These are phyloP conservation scores for Nerophis lumbriciformis DNA, from an alignment of 2,113 vertebrate genomes.

Conservation along the genomic window DNA sequence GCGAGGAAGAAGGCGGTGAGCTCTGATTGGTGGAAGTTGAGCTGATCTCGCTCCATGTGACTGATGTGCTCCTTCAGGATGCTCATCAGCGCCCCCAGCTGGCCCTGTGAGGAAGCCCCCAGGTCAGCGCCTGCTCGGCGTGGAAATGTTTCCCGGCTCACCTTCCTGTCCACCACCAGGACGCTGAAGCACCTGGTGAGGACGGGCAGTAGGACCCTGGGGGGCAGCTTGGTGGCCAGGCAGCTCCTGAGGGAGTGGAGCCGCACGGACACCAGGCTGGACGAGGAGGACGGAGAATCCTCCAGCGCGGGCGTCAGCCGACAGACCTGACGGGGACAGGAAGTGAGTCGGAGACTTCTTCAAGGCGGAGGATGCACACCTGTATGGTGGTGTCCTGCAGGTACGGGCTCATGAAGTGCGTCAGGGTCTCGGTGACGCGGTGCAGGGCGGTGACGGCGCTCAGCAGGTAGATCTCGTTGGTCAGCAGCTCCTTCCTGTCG, in stretches of 20 bases:
- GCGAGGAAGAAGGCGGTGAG: constrained; percentile 86
- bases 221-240: constrained; percentile 79
- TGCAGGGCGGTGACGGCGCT: constrained; percentile 86
- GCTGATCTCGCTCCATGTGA: constrained; percentile 82
- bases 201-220: constrained; percentile 84
- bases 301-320: constrained; percentile 73
- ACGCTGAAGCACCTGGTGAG: constrained; percentile 75
- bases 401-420: constrained; percentile 92
- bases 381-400: constrained; percentile 76
- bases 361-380: constrained; percentile 50
- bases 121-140: neutral
- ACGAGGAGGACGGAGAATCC: constrained; percentile 62
- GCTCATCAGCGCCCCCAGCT: constrained; percentile 79
- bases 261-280: constrained; percentile 73
- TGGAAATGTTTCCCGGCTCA: constrained; percentile 31
- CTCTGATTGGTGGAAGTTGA: constrained; percentile 83
- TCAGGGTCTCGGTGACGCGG: constrained; percentile 82
- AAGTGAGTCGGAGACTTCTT: neutral
- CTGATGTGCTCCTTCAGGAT: constrained; percentile 84
- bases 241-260: constrained; percentile 76
- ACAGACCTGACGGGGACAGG: constrained; percentile 69
- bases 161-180: constrained; percentile 74
- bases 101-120: constrained; percentile 59
- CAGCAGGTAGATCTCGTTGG: constrained; percentile 84
- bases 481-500: constrained; percentile 74